Percentiles rank a stretch among this genome's conserved stretches.
phyloP scores from a whole-genome alignment of 1,140 invertebrate genomes.

The Ectropis grisescens region DNA sequence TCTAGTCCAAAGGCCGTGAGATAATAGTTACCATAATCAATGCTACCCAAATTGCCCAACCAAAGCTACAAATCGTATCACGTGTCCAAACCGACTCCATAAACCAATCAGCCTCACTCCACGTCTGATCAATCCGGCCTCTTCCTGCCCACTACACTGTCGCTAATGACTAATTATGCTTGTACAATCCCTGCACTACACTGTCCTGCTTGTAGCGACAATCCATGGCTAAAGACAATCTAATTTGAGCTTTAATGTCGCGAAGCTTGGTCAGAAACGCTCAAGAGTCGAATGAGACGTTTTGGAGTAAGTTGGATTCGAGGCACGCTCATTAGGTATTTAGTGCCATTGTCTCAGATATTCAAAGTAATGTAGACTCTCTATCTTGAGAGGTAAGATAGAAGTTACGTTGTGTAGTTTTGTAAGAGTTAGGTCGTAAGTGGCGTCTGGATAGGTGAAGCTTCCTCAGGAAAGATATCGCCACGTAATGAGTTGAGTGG shows the following conservation, averaged over 20 bases:
- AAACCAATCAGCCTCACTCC: conserved; percentile 33
- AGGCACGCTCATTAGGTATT: conserved; percentile 49
- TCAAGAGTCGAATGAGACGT: conserved; percentile 26
- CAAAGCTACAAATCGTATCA: too few relatives aligned
- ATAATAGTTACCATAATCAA: too few relatives aligned
- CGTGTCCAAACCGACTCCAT: conserved; percentile 9
- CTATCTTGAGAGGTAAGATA: conserved; percentile 11
- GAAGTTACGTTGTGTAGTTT: conserved; percentile 10
- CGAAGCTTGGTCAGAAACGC: background rate
- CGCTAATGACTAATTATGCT: conserved; percentile 61
- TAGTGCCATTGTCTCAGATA: conserved; percentile 21
- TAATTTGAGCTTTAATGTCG: background rate
- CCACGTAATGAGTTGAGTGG: conserved; percentile 58
- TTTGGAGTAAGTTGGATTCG: conserved; percentile 15
- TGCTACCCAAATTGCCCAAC: too few relatives aligned
- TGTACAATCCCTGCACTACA: conserved; percentile 39
- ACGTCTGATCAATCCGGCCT: conserved; percentile 40
- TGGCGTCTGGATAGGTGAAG: conserved; percentile 13
- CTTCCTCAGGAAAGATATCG: conserved; percentile 53
- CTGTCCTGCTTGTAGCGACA: conserved; percentile 25
- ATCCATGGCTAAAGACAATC: conserved; percentile 1
- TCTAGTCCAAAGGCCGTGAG: too few relatives aligned
- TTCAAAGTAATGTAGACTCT: conserved; percentile 9
- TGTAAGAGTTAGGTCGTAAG: conserved; percentile 15
- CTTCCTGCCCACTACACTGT: conserved; percentile 44